These are phyloP conservation scores for Prunella strophiata DNA, from an alignment of 2,797 vertebrate species.

Conservation along the genomic window DNA sequence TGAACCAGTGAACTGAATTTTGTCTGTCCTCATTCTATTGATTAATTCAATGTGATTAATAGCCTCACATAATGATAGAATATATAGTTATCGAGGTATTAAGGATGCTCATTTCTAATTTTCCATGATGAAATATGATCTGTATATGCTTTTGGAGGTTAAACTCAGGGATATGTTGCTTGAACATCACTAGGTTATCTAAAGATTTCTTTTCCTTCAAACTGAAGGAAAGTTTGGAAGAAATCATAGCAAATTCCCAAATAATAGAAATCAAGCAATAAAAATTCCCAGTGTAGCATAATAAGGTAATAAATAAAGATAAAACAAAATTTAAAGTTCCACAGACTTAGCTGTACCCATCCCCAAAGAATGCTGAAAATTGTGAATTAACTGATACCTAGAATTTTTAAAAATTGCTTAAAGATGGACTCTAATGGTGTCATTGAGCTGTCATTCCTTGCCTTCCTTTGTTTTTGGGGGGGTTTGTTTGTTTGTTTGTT, in stretches of 20 bases:
- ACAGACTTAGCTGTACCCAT: not conserved
- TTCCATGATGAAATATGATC: not conserved
- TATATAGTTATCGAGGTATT: not conserved
- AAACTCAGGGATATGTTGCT: not conserved
- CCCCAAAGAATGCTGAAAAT: not conserved
- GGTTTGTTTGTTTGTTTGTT: too few relatives aligned
- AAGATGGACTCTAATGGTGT: not conserved
- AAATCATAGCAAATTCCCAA: not conserved
- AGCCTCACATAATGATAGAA: not conserved
- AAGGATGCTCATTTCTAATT: not conserved
- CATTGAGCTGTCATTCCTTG: not conserved
- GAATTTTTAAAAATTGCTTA: not conserved
- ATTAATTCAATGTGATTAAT: not conserved
- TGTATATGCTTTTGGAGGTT: not conserved
- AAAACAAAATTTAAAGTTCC: not conserved
- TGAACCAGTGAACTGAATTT: not conserved
- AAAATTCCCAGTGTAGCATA: not conserved
- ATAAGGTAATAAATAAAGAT: conserved; percentile 3
- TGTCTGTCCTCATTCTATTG: not conserved
- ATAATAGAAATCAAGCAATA: not conserved
- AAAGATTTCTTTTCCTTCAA: not conserved
- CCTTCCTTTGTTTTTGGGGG: not conserved
- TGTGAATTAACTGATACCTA: conserved; percentile 1
- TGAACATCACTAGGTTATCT: not conserved
- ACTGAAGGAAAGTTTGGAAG: not conserved